Conservation (phyloP, 2,888 invertebrate genomes). For the Troides aeacus region DNA sequence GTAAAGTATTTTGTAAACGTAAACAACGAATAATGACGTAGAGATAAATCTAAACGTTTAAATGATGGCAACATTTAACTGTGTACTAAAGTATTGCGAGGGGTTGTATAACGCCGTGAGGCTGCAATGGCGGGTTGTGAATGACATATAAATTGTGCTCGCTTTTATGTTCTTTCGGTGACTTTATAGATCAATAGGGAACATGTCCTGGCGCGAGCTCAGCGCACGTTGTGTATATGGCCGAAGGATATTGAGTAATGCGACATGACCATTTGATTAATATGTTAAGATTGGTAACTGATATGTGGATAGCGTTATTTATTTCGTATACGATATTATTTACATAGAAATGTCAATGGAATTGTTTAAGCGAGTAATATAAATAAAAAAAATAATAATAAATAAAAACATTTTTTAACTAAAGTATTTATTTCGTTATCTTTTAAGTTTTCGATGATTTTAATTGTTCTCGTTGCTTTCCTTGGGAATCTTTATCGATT, state of each 20-base stretch:
- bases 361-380: slow-evolving; percentile 23
- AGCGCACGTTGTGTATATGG: slow-evolving; percentile 1
- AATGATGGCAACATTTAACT: no score
- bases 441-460: slow-evolving; percentile 78
- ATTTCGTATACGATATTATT: slow-evolving; percentile 26
- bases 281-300: not conserved
- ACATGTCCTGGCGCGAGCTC: slow-evolving; percentile 2
- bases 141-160: slow-evolving; percentile 7
- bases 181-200: slow-evolving; percentile 19
- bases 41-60: no score
- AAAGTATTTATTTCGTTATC: slow-evolving; percentile 78
- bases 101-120: not conserved
- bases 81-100: no score
- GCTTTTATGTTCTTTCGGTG: slow-evolving; percentile 9
- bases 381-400: slow-evolving; percentile 42
- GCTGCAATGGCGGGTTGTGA: slow-evolving; percentile 9
- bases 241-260: slow-evolving; percentile 5
- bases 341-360: slow-evolving; percentile 29
- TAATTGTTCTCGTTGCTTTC: slow-evolving; percentile 78
- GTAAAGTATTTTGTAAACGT: no score
- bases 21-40: no score
- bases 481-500: slow-evolving; percentile 76
- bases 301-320: slow-evolving; percentile 15
- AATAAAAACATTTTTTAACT: slow-evolving; percentile 11
- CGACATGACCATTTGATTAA: not conserved